Conservation (phyloP, 2,113 vertebrate genomes). For the Verasper variegatus region DNA sequence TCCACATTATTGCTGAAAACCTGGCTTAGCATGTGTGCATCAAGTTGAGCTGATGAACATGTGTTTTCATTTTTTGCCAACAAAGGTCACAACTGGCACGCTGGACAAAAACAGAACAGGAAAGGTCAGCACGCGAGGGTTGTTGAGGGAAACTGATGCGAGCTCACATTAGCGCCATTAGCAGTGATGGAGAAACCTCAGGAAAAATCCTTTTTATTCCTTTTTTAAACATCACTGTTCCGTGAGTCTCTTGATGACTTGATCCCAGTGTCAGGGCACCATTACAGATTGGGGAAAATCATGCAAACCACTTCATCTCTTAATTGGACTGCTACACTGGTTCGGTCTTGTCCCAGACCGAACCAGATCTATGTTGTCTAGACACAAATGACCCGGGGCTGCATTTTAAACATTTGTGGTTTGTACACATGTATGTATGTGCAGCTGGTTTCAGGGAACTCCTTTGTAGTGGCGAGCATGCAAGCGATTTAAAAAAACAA, state of each 20-base stretch:
- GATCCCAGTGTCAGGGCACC: constrained; percentile 3
- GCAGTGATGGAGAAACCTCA: neutral
- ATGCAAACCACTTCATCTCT: constrained; percentile 28
- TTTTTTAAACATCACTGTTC: neutral
- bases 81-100: constrained; percentile 1
- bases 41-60: constrained; percentile 14
- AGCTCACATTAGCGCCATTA: neutral
- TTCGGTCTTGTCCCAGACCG: too few relatives aligned
- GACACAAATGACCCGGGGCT: constrained; percentile 15
- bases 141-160: neutral
- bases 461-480: constrained; percentile 13
- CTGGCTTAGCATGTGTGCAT: constrained; percentile 24
- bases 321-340: constrained; percentile 30
- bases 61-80: neutral
- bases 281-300: constrained; percentile 2
- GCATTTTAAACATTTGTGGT: constrained; percentile 41
- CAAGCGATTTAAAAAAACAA: neutral
- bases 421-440: constrained; percentile 24
- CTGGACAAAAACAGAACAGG: neutral
- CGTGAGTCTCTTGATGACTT: constrained; percentile 12
- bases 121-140: neutral
- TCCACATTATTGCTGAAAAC: constrained; percentile 15
- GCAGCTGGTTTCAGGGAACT: constrained; percentile 39
- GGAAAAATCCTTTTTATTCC: too few relatives aligned
- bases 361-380: constrained; percentile 14